Evolutionary conservation across 2,113 vertebrate species (phyloP).

Genomic region (Jaculus jaculus): DNA sequence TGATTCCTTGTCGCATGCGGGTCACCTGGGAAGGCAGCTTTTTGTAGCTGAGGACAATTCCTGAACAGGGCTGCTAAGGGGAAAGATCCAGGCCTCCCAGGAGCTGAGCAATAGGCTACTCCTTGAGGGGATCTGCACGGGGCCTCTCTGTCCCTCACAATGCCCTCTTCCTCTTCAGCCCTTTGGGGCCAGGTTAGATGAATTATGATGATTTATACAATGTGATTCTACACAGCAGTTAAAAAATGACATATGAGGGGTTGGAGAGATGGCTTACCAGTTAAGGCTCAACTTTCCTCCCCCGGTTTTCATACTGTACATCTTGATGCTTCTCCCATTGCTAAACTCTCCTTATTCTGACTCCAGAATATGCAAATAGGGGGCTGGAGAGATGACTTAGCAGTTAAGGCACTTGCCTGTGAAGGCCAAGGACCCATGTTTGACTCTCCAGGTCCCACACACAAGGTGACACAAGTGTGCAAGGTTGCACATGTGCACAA

Average conservation of each 20-base stretch:
- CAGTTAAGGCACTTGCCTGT: too few species aligned
- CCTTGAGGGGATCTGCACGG: neutral
- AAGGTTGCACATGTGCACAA: too few species aligned
- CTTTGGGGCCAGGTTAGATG: neutral
- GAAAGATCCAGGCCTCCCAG: neutral
- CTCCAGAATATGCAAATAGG: neutral
- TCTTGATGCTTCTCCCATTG: neutral
- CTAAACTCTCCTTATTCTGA: neutral
- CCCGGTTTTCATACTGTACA: neutral
- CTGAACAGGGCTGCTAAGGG: neutral
- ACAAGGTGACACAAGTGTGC: too few species aligned
- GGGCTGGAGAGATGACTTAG: too few species aligned
- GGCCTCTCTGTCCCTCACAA: neutral
- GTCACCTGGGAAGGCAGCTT: neutral
- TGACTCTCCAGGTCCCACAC: too few species aligned
- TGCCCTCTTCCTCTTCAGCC: neutral
- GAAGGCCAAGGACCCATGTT: too few species aligned
- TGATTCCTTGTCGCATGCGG: neutral
- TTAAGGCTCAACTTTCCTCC: neutral
- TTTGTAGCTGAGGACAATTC: neutral
- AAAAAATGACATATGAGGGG: neutral
- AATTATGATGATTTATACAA: neutral
- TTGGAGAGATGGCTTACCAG: too few species aligned
- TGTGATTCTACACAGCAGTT: neutral
- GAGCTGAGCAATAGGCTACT: neutral